Conservation (phyloP, 2,797 vertebrate species). For the Siniperca undulata region DNA sequence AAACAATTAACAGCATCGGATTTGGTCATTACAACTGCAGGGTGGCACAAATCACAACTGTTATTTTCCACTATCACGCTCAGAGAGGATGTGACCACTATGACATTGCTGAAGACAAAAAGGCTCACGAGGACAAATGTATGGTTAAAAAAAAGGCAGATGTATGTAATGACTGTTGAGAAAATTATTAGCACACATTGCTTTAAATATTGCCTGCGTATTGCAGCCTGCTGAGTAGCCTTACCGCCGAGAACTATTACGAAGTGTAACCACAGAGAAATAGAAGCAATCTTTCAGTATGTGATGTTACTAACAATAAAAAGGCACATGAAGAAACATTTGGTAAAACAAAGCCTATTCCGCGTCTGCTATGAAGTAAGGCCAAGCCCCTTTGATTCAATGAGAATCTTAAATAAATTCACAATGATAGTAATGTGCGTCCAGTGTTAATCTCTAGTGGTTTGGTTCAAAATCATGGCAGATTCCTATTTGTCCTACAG, state of each 20-base stretch:
- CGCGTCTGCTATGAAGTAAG: constrained; percentile 20
- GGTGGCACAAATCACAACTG: neutral
- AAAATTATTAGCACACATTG: neutral
- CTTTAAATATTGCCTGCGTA: constrained; percentile 3
- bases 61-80: neutral
- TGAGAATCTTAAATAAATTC: constrained; percentile 43
- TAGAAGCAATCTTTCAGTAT: neutral
- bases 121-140: neutral
- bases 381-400: constrained; percentile 33
- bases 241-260: neutral
- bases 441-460: constrained; percentile 69
- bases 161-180: neutral
- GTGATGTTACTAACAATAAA: neutral
- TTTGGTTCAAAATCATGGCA: constrained; percentile 37
- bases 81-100: neutral
- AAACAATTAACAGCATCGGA: constrained; percentile 4
- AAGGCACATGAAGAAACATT: constrained; percentile 54
- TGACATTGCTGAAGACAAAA: neutral
- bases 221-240: constrained; percentile 4
- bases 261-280: constrained; percentile 2
- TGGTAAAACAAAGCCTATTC: constrained; percentile 22
- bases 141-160: neutral
- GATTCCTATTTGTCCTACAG: constrained; percentile 16
- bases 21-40: constrained; percentile 15
- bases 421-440: constrained; percentile 39